Conservation (phyloP, 2,113 vertebrate genomes). For the Paralichthys olivaceus region DNA sequence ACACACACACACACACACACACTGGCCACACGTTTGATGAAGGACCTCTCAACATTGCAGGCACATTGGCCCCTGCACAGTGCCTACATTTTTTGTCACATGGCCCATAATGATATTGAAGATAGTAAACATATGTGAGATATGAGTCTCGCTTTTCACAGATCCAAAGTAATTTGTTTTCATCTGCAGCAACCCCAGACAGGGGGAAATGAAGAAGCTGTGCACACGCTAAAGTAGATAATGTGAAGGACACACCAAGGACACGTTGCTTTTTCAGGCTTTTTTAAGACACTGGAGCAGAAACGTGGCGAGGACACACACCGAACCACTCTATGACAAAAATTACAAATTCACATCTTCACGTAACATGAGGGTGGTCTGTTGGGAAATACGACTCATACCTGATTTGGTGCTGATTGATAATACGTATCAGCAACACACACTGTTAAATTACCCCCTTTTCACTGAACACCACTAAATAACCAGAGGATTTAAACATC, state of each 20-base stretch:
- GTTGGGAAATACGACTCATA: background rate
- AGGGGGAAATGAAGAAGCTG: slow-evolving; percentile 23
- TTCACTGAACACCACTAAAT: slow-evolving; percentile 2
- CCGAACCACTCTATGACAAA: background rate
- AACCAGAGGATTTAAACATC: slow-evolving; percentile 35
- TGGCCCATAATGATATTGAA: slow-evolving; percentile 28
- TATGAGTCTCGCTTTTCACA: slow-evolving; percentile 31
- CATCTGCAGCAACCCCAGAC: background rate
- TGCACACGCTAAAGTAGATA: slow-evolving; percentile 35
- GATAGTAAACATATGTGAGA: slow-evolving; percentile 35
- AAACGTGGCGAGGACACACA: background rate
- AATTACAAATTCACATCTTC: background rate
- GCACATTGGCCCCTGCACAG: slow-evolving; percentile 37
- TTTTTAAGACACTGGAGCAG: slow-evolving; percentile 20
- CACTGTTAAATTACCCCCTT: slow-evolving; percentile 14
- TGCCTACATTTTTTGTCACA: slow-evolving; percentile 49
- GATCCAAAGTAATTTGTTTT: slow-evolving; percentile 23
- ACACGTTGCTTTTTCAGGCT: slow-evolving; percentile 55
- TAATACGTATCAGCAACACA: slow-evolving; percentile 21
- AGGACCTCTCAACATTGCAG: slow-evolving; percentile 60
- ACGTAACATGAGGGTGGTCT: background rate
- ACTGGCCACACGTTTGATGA: slow-evolving; percentile 42
- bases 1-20: background rate
- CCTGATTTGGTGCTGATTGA: slow-evolving; percentile 16
- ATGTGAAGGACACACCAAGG: slow-evolving; percentile 83